phyloP scores from a whole-genome alignment of 2,888 invertebrate species.

The Epinotia demarniana region DNA sequence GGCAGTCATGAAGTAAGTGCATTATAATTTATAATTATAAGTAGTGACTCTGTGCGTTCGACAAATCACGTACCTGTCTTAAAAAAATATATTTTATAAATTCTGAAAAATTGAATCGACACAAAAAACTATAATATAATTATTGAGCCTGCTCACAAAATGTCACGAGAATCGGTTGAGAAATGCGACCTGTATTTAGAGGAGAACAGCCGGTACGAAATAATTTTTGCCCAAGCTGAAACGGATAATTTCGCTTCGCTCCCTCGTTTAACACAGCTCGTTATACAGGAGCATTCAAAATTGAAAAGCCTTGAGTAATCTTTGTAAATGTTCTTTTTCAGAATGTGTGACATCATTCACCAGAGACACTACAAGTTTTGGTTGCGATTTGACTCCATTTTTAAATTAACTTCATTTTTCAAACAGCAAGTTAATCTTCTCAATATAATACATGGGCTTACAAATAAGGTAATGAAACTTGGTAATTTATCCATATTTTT shows the following conservation, averaged over 20 bases:
- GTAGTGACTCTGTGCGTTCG: too few relatives aligned
- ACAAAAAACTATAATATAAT: too few relatives aligned
- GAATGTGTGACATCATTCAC: slow-evolving; percentile 93
- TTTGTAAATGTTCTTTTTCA: slow-evolving; percentile 53
- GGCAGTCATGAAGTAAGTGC: slow-evolving; percentile 90
- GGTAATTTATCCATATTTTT: not conserved
- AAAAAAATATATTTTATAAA: too few relatives aligned
- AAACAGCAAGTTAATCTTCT: slow-evolving; percentile 88
- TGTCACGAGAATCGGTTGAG: too few relatives aligned
- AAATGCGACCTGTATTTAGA: too few relatives aligned
- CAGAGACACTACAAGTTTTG: slow-evolving; percentile 90
- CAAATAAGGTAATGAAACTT: slow-evolving; percentile 85
- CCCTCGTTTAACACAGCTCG: too few relatives aligned
- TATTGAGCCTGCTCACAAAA: too few relatives aligned
- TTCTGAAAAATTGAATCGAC: too few relatives aligned
- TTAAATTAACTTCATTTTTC: slow-evolving; percentile 88
- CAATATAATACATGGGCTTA: slow-evolving; percentile 89
- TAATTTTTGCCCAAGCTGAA: too few relatives aligned
- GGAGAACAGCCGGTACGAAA: too few relatives aligned
- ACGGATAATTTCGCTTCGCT: too few relatives aligned
- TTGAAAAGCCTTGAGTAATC: not conserved
- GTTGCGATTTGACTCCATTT: slow-evolving; percentile 89
- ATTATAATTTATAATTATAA: not conserved
- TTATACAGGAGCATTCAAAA: not conserved
- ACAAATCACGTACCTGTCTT: too few relatives aligned